phyloP scores from a whole-genome alignment of 2,888 invertebrate genomes.

The Epirrhoe alternata region DNA sequence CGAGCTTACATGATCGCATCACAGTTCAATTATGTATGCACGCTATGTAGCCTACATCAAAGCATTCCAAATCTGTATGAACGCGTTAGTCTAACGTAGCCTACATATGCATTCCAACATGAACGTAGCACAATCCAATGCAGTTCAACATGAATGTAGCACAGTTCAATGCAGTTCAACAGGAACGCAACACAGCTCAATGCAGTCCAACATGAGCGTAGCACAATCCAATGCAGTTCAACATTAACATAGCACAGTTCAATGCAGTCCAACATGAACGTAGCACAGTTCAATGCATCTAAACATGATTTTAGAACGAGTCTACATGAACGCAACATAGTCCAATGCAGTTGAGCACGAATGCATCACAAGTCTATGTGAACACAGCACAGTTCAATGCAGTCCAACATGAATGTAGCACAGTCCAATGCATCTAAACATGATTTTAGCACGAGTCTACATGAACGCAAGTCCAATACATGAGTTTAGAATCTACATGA shows the following conservation, averaged over 20 bases:
- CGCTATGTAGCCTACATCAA: not conserved
- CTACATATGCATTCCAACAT: not conserved
- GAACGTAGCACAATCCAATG: slow-evolving; percentile 2
- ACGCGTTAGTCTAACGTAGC: not conserved
- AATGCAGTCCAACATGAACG: slow-evolving; percentile 10
- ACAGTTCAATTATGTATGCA: not conserved
- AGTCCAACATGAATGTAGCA: slow-evolving; percentile 13
- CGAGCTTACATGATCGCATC: not conserved
- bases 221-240: not conserved
- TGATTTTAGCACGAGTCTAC: slow-evolving; percentile 4
- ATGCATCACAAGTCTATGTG: no score
- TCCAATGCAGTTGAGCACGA: not conserved
- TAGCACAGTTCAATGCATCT: not conserved
- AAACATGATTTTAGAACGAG: not conserved
- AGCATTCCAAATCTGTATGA: not conserved
- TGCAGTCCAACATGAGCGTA: slow-evolving; percentile 12
- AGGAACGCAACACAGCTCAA: slow-evolving; percentile 2
- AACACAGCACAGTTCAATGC: slow-evolving; percentile 18
- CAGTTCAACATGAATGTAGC: slow-evolving; percentile 8
- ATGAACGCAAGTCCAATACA: no score
- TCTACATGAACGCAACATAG: slow-evolving; percentile 8
- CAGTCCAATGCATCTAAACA: slow-evolving; percentile 13
- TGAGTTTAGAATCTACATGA: not conserved
- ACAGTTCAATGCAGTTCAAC: slow-evolving; percentile 9
- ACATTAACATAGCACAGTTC: not conserved